Evolutionary conservation across 2,113 vertebrate genomes (phyloP).

Genomic region (Istiophorus platypterus): DNA sequence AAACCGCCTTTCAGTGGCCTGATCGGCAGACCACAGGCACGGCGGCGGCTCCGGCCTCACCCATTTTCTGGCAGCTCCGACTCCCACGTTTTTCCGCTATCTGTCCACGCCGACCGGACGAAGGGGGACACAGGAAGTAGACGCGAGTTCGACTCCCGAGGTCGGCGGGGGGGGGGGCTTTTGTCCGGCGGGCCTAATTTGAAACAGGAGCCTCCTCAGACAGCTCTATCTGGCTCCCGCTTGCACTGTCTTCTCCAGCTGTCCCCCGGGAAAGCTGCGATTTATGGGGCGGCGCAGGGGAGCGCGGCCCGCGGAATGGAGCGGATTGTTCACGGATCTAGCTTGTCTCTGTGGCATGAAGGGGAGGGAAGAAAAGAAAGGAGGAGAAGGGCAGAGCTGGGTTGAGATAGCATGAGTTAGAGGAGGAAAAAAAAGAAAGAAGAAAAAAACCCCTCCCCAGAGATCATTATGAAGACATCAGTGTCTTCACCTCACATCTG

Average conservation of each 20-base stretch:
- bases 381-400: slow-evolving; percentile 32
- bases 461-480: slow-evolving; percentile 82
- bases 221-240: slow-evolving; percentile 76
- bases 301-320: slow-evolving; percentile 69
- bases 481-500: slow-evolving; percentile 77
- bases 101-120: neutral
- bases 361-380: slow-evolving; percentile 43
- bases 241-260: slow-evolving; percentile 56
- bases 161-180: slow-evolving; percentile 66
- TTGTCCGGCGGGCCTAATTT: slow-evolving; percentile 76
- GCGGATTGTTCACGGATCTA: slow-evolving; percentile 80
- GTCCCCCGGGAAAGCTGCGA: slow-evolving; percentile 76
- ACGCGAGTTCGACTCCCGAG: slow-evolving; percentile 19
- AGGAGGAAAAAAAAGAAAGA: slow-evolving; percentile 6
- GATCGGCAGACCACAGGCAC: slow-evolving; percentile 66
- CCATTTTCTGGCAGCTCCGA: too few species aligned
- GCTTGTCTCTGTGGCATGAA: slow-evolving; percentile 66
- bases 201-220: slow-evolving; percentile 80
- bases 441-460: too few species aligned
- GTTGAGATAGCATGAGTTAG: slow-evolving; percentile 47
- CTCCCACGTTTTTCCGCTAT: neutral
- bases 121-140: slow-evolving; percentile 36
- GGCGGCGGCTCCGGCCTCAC: neutral
- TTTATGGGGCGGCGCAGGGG: slow-evolving; percentile 77
- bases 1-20: slow-evolving; percentile 62